A percentile compares a stretch with the other conserved stretches of the same genome.
Evolutionary conservation across 2,888 invertebrate genomes (phyloP).

Genomic region (Meteorus cinctellus): DNA sequence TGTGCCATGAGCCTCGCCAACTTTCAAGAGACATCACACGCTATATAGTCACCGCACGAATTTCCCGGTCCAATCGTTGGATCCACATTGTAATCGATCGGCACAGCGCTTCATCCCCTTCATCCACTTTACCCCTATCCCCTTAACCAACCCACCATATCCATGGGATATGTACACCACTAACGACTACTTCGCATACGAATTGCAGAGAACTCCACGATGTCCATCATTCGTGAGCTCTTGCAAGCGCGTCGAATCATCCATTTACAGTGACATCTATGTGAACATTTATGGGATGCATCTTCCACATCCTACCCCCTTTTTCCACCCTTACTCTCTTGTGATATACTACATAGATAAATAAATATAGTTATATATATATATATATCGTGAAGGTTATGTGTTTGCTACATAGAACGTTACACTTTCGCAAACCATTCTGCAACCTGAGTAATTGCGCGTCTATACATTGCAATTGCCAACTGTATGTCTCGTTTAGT

Average conservation of each 20-base stretch:
- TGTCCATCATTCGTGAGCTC: conserved; percentile 35
- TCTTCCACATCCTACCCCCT: conserved; percentile 1
- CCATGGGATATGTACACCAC: not conserved
- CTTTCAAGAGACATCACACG: conserved; percentile 20
- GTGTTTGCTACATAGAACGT: not conserved
- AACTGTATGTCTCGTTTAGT: conserved; percentile 36
- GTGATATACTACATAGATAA: not conserved
- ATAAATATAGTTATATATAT: not conserved
- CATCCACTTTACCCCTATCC: not conserved
- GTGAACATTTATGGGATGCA: not conserved
- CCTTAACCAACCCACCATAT: not conserved
- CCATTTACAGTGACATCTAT: conserved; percentile 23
- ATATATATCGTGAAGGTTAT: not conserved
- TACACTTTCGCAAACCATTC: conserved; percentile 19
- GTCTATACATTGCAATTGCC: conserved; percentile 24
- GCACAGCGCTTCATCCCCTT: not conserved
- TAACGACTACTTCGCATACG: not conserved
- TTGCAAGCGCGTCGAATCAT: conserved; percentile 37
- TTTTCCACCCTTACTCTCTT: not conserved
- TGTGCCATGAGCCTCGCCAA: conserved; percentile 29
- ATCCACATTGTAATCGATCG: conserved; percentile 6
- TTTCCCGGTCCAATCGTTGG: conserved; percentile 19
- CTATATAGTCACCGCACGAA: conserved; percentile 16
- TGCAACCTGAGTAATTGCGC: conserved; percentile 37
- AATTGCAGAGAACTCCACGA: not conserved